These are phyloP conservation scores for Tonatia bakeri DNA, from an alignment of 2,113 vertebrate species.

Conservation along the genomic window DNA sequence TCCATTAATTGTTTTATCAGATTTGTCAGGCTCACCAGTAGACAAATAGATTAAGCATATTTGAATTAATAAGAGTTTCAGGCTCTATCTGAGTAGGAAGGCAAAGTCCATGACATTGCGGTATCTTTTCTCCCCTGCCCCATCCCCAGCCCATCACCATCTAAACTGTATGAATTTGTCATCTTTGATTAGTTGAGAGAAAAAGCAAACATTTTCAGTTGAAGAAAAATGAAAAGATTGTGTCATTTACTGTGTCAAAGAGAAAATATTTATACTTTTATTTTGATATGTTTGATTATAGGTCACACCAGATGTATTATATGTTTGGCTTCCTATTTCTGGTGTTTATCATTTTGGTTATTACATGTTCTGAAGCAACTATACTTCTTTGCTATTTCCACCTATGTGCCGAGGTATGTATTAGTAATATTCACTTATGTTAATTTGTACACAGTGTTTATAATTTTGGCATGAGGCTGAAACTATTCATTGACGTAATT, in stretches of 20 bases:
- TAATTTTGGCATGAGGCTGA: neutral
- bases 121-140: neutral
- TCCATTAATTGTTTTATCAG: neutral
- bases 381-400: slow-evolving; percentile 99
- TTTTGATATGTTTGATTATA: slow-evolving; percentile 74
- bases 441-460: neutral
- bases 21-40: neutral
- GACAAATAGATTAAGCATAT: neutral
- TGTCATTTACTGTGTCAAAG: neutral
- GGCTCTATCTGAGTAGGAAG: neutral
- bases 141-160: neutral
- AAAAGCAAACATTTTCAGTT: slow-evolving; percentile 7
- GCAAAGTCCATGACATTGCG: neutral
- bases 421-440: slow-evolving; percentile 34
- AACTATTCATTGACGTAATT: neutral
- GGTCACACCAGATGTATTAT: slow-evolving; percentile 99
- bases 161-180: neutral
- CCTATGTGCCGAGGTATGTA: slow-evolving; percentile 94
- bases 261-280: slow-evolving; percentile 22
- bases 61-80: neutral
- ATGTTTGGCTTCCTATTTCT: slow-evolving; percentile 99
- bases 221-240: neutral
- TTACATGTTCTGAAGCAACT: slow-evolving; percentile 98
- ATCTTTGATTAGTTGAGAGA: neutral
- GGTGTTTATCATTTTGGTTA: slow-evolving; percentile 98